Evolutionary conservation across 1,140 invertebrate species (phyloP).

Genomic region (Apocrypta bakeri): DNA sequence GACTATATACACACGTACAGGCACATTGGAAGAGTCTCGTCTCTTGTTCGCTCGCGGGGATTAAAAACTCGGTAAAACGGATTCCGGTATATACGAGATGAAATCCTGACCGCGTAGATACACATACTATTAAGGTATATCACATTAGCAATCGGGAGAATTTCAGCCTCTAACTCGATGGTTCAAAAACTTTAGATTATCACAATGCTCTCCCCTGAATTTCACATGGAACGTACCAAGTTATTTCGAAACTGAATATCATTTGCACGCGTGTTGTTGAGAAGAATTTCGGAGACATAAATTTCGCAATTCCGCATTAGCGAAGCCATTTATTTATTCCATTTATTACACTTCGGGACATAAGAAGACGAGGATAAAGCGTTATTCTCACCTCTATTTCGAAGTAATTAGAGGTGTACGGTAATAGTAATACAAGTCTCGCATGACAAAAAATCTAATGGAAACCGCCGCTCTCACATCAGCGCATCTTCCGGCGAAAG

Average conservation of each 20-base stretch:
- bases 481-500: background rate
- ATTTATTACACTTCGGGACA: background rate
- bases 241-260: too few species aligned
- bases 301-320: background rate
- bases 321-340: background rate
- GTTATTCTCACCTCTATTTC: background rate
- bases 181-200: too few species aligned
- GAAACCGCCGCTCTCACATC: background rate
- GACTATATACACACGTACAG: too few species aligned
- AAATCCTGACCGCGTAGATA: too few species aligned
- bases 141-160: too few species aligned
- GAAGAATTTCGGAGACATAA: background rate
- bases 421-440: background rate
- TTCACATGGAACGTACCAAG: too few species aligned
- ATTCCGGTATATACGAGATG: background rate
- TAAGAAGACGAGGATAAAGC: background rate
- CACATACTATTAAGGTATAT: too few species aligned
- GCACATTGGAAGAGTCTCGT: too few species aligned
- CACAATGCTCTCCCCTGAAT: too few species aligned
- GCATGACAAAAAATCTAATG: background rate
- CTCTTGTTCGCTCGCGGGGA: background rate
- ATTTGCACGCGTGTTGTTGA: too few species aligned
- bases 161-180: too few species aligned
- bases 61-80: background rate
- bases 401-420: background rate